Evolutionary conservation across 2,888 invertebrate genomes (phyloP).

Genomic region (Lydus trimaculatus): DNA sequence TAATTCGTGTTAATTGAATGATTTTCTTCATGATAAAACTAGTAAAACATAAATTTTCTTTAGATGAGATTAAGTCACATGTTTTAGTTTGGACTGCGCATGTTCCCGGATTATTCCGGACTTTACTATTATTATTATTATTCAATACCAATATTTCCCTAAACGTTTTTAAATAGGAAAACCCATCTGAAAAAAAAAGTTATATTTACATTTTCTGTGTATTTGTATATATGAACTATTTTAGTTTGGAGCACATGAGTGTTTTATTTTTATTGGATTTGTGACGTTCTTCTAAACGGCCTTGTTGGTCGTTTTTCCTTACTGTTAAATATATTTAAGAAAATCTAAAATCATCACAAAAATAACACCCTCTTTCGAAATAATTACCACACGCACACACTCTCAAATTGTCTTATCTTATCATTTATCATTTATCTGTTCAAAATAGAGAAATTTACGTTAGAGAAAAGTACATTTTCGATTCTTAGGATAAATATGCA

Average conservation of each 20-base stretch:
- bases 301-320: constrained; percentile 31
- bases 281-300: constrained; percentile 50
- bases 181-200: neutral
- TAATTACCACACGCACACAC: neutral
- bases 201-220: constrained; percentile 3
- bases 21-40: neutral
- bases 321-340: neutral
- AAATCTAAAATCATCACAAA: neutral
- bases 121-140: neutral
- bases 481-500: neutral
- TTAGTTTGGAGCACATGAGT: constrained; percentile 50
- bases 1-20: neutral
- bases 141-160: neutral
- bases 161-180: neutral
- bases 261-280: constrained; percentile 53
- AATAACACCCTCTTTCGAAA: neutral
- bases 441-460: neutral
- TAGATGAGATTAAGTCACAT: constrained; percentile 42
- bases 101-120: constrained; percentile 23
- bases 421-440: neutral
- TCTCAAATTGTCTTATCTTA: neutral
- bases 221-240: constrained; percentile 46
- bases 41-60: neutral
- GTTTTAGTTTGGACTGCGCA: constrained; percentile 43
- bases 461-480: neutral